Percentiles rank a stretch among this genome's conserved stretches.
These are phyloP conservation scores for Erebia palarica DNA, from an alignment of 2,888 invertebrate genomes.

Conservation along the genomic window DNA sequence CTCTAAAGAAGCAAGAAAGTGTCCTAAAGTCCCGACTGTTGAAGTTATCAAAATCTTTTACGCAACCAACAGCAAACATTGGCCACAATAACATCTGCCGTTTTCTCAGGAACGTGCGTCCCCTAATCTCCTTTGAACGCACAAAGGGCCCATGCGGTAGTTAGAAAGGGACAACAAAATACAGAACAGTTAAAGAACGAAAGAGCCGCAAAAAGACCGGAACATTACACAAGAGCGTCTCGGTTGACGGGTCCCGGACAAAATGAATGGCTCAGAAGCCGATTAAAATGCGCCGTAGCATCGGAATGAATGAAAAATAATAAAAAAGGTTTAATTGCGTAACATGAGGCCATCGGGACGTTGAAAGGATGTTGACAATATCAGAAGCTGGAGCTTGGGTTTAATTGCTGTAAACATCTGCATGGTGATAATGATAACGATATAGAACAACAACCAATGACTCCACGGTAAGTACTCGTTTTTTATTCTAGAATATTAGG, in stretches of 20 bases:
- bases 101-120: conserved; percentile 78
- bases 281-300: conserved; percentile 74
- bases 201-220: conserved; percentile 58
- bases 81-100: conserved; percentile 71
- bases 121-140: conserved; percentile 69
- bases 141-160: conserved; percentile 69
- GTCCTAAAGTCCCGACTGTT: conserved; percentile 47
- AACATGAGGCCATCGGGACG: conserved; percentile 61
- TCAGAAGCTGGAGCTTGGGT: conserved; percentile 20
- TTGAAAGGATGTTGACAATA: conserved; percentile 43
- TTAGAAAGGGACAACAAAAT: conserved; percentile 51
- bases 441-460: background rate
- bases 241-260: conserved; percentile 78
- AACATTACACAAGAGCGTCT: conserved; percentile 76
- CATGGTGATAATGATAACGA: conserved; percentile 19
- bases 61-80: conserved; percentile 59
- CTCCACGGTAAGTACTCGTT: no score
- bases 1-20: conserved; percentile 34
- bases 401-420: conserved; percentile 30
- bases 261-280: conserved; percentile 74
- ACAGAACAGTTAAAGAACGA: conserved; percentile 40
- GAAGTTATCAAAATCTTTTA: conserved; percentile 62
- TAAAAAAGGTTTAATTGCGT: conserved; percentile 68
- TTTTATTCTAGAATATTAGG: no score
- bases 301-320: conserved; percentile 73